Base-by-base conservation (phyloP, 2,113 vertebrate genomes). In the Neodontobutis hainanensis region DNA sequence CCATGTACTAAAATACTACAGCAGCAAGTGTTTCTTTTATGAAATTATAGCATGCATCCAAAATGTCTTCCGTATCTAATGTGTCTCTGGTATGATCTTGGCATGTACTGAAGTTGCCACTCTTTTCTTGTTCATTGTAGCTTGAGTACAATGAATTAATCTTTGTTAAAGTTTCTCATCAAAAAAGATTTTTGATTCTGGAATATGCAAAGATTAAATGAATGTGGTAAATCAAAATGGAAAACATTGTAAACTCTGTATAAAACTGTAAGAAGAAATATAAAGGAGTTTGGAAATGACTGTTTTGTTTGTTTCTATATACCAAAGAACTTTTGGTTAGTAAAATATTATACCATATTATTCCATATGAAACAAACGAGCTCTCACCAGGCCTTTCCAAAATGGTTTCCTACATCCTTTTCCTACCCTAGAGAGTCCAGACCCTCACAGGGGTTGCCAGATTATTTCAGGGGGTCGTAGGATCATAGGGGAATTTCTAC, bases 91-190 rank as follows among this genome's bases (percentile, higher is more conserved):
- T 65, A 32, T 75, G 42, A 63, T 56, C 6, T 63, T n/a, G 36
- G 11, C 36, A 14, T 16, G 40, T 48, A 50, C 44, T 50, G n/a
- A 27, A 27, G 19, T 27, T 27, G 19, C 19, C 19, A 27, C 19
- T 27, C 19, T 62, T 65, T 27, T 19, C 16, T 9, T 56, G 11
- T 14, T 40, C 36, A 11, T 7, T 55, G 34, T 68, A 73, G 67
- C 69, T 69, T 60, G 11, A 61, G 12, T 68, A 71, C 50, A n/a
- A n/a, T n/a, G n/a, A n/a, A n/a, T 51, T 47, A 84, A 85, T 87
- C 81, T 78, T 77, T 59, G 6, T 6, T n/a, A 9, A 64, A 5
- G 74, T 82, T 67, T 70, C 53, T 57, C 59, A 50, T 16, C 56
- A 65, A 52, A 14, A 14, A 35, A 60, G 6, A 27, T 50, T 27